These are phyloP conservation scores for Proteles cristata DNA, from an alignment of 2,113 vertebrate species.

Conservation along the genomic window DNA sequence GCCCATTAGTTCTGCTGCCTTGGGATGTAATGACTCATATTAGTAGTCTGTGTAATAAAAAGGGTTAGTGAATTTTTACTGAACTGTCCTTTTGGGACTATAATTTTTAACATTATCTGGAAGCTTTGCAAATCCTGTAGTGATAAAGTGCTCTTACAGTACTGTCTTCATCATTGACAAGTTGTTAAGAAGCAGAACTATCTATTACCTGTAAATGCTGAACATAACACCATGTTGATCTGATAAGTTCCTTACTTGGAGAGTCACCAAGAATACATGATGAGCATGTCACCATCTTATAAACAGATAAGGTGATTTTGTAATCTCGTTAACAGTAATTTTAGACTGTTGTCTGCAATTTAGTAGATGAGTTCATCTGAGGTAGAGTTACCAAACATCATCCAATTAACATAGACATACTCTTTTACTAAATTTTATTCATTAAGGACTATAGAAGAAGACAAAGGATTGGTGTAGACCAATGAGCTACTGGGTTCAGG, in stretches of 20 bases:
- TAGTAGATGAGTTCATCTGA: not conserved
- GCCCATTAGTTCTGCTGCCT: constrained; percentile 73
- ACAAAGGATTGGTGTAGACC: not conserved
- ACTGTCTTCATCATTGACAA: constrained; percentile 49
- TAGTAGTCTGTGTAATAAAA: constrained; percentile 73
- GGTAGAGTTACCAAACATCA: constrained; percentile 6
- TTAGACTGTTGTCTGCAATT: constrained; percentile 35
- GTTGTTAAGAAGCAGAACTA: constrained; percentile 23
- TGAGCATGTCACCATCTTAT: constrained; percentile 13
- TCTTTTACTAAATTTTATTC: constrained; percentile 25
- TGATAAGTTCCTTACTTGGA: not conserved
- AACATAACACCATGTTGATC: not conserved
- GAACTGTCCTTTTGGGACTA: constrained; percentile 66
- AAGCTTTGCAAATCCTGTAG: constrained; percentile 44
- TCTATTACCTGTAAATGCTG: constrained; percentile 45
- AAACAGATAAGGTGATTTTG: constrained; percentile 24
- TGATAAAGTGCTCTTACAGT: constrained; percentile 15
- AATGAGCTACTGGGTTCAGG: not conserved
- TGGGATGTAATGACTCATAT: constrained; percentile 69
- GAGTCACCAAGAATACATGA: constrained; percentile 33
- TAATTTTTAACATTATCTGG: constrained; percentile 67
- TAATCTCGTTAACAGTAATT: constrained; percentile 9
- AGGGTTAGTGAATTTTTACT: constrained; percentile 68
- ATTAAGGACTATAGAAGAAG: not conserved
- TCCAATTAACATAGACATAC: not conserved